These are phyloP conservation scores for Pseudanteris insignis DNA, from an alignment of 2,888 invertebrate genomes.

Conservation along the genomic window DNA sequence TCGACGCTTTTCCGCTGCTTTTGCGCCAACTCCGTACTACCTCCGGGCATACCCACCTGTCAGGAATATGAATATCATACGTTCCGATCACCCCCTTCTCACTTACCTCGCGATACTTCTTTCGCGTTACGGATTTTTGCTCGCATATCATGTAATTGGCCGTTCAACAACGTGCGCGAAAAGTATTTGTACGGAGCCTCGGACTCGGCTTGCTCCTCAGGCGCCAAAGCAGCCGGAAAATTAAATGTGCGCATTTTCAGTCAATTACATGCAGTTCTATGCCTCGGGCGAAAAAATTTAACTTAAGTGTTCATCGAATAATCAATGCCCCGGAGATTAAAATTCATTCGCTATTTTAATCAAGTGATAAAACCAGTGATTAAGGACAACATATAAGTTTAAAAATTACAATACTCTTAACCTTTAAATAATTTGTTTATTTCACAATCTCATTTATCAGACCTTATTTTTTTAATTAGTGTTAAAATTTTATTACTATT, in stretches of 20 bases:
- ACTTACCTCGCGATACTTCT: not conserved
- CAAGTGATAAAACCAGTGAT: no score
- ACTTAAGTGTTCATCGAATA: no score
- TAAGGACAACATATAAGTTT: no score
- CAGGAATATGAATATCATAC: conserved; percentile 65
- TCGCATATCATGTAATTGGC: conserved; percentile 21
- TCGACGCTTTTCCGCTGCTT: conserved; percentile 52
- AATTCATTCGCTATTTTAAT: no score
- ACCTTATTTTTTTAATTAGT: no score
- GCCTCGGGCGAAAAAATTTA: no score
- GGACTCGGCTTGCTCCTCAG: conserved; percentile 1
- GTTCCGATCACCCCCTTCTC: conserved; percentile 18
- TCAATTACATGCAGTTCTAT: no score
- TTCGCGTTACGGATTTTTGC: conserved; percentile 1
- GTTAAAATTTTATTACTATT: no score
- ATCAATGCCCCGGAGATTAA: conserved; percentile 21
- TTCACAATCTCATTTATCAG: no score
- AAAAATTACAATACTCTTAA: no score
- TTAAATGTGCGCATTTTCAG: conserved; percentile 32
- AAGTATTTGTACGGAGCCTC: conserved; percentile 12
- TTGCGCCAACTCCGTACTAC: conserved; percentile 45
- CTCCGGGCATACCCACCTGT: conserved; percentile 53
- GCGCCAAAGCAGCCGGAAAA: conserved; percentile 20
- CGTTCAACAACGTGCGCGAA: conserved; percentile 6
- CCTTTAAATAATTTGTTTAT: no score